Evolutionary conservation across 2,888 invertebrate species (phyloP).

Genomic region (Eupithecia subfuscata): DNA sequence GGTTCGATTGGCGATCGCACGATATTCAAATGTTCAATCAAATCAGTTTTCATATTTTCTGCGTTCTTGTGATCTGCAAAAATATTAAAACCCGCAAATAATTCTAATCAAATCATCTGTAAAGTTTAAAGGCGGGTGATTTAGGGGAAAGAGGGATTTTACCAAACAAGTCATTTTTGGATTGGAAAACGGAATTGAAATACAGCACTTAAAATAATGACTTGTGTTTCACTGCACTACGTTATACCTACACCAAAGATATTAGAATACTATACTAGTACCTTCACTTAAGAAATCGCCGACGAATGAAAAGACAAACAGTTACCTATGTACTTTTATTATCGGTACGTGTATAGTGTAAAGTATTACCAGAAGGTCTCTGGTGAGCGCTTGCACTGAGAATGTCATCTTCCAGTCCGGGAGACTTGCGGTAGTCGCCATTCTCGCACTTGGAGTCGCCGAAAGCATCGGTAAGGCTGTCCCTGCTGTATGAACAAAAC

Average conservation of each 20-base stretch:
- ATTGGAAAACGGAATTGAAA: background rate
- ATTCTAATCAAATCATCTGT: too few relatives aligned
- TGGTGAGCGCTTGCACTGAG: slow-evolving; percentile 81
- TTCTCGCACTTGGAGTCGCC: slow-evolving; percentile 86
- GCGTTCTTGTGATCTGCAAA: too few relatives aligned
- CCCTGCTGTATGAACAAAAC: slow-evolving; percentile 67
- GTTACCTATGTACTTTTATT: background rate
- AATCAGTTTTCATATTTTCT: too few relatives aligned
- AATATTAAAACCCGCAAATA: too few relatives aligned
- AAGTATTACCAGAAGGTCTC: slow-evolving; percentile 85
- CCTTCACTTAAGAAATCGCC: background rate
- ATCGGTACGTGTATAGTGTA: background rate
- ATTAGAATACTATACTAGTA: too few relatives aligned
- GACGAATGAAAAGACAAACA: background rate
- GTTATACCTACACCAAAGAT: background rate
- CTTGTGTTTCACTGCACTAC: background rate
- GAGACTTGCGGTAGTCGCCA: slow-evolving; percentile 85
- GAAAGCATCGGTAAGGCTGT: slow-evolving; percentile 89
- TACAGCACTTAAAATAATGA: background rate
- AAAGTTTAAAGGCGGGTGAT: too few relatives aligned
- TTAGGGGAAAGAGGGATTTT: too few relatives aligned
- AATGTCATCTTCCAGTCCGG: slow-evolving; percentile 83
- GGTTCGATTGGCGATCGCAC: too few relatives aligned
- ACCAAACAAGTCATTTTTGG: background rate
- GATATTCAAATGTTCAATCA: too few relatives aligned